Evolutionary conservation across 2,888 invertebrate species (phyloP).

Genomic region (Euproctis similis): DNA sequence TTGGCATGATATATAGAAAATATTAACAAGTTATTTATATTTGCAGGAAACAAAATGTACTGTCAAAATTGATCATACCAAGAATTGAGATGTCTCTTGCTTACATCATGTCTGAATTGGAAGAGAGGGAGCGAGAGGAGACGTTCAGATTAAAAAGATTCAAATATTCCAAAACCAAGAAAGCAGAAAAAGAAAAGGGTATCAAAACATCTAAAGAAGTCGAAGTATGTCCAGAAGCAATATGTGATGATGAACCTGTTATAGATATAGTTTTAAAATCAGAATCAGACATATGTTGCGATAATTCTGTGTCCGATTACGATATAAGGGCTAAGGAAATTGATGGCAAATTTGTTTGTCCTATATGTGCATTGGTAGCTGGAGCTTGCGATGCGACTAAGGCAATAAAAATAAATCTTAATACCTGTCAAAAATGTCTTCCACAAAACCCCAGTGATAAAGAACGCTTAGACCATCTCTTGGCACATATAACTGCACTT

Average conservation of each 20-base stretch:
- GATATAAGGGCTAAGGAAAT: neutral
- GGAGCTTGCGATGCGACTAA: neutral
- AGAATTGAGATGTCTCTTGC: constrained; percentile 21
- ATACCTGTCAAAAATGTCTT: constrained; percentile 4
- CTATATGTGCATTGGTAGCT: constrained; percentile 6
- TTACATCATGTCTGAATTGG: constrained; percentile 30
- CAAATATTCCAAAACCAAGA: constrained; percentile 23
- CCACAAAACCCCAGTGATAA: constrained; percentile 9
- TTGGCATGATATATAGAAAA: neutral
- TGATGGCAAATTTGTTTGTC: constrained; percentile 4
- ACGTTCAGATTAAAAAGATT: constrained; percentile 35
- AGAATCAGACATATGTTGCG: too few relatives aligned
- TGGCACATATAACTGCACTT: constrained; percentile 21
- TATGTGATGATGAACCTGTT: too few relatives aligned
- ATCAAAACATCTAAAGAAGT: neutral
- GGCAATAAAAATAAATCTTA: constrained; percentile 4
- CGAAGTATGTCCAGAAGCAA: neutral
- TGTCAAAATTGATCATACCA: constrained; percentile 30
- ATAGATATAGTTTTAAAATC: neutral
- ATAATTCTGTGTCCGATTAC: too few relatives aligned
- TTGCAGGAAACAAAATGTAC: constrained; percentile 38
- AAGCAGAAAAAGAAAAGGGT: neutral
- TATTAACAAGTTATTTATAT: constrained; percentile 18
- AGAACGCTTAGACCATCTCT: constrained; percentile 14
- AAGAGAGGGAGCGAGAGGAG: constrained; percentile 27